Base-by-base conservation (phyloP, 2,113 vertebrate species). In the Tragelaphus buxtoni region DNA sequence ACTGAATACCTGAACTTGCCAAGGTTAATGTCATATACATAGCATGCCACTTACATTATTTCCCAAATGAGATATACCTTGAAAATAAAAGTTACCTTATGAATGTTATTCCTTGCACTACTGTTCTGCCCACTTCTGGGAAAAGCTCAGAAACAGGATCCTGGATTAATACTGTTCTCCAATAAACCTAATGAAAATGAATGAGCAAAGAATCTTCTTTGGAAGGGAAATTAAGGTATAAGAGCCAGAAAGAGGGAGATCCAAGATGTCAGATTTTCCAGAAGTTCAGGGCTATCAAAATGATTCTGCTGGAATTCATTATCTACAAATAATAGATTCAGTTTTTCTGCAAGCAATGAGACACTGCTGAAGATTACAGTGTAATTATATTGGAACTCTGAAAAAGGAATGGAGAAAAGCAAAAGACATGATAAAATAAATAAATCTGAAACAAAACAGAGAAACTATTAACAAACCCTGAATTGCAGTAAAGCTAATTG, bases 281-380 rank as follows among this genome's bases (percentile, higher is more conserved):
- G 91, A 93, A 94, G 76, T 84, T 72, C 8, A 56, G 24, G 16
- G 18, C 76, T 92, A 76, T 95, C 39, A 55, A 35, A 81, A 63
- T 85, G 28, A 90, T 82, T 55, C 84, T 90, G n/a, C 81, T 97
- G 84, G 95, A 94, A 96, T 96, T 95, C 20, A 92, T 96, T 94
- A 97, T 96, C 60, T 96, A 61, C 28, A 91, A 95, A 76, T 72
- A 81, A 88, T 88, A 8, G 84, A 77, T 90, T 94, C 22, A 13
- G 61, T 39, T 96, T 97, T 84, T 97, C 49, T 74, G 32, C 53
- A 93, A 93, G 30, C 42, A 94, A 72, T 16, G 32, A 65, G 51
- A 76, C 16, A 39, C 87, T 81, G 42, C 28, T 90, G 79, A 80
- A 47, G 89, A 80, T 9, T 79, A 24, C 18, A 45, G 51, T 20